These are phyloP conservation scores for Eueremaeus valkanovi DNA, from an alignment of 2,888 invertebrate genomes.

Conservation along the genomic window DNA sequence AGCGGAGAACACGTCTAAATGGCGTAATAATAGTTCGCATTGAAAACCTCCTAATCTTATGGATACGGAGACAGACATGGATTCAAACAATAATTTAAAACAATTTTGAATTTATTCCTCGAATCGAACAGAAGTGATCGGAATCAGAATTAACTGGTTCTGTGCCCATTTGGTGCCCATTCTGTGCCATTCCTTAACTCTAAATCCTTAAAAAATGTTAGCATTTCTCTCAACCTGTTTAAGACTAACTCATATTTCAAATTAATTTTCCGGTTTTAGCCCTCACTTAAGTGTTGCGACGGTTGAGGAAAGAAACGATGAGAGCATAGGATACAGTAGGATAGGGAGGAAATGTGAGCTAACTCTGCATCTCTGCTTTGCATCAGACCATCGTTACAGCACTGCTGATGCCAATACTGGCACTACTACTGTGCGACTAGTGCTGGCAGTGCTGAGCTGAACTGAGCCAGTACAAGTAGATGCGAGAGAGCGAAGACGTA, in stretches of 20 bases:
- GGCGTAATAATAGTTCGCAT: background rate
- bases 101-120: no score
- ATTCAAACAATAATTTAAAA: background rate
- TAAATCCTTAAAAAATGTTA: background rate
- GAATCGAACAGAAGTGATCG: no score
- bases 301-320: background rate
- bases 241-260: background rate
- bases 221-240: background rate
- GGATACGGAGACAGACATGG: background rate
- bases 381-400: no score
- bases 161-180: background rate
- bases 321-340: background rate
- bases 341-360: background rate
- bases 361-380: background rate
- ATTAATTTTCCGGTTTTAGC: conserved; percentile 23
- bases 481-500: no score
- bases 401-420: background rate
- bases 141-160: background rate
- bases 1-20: background rate
- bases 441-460: no score
- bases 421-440: no score
- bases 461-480: no score
- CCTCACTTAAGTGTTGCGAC: background rate
- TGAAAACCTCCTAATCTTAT: background rate
- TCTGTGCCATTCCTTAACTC: background rate